Evolutionary conservation across 35 echinoderm and acorn worm genomes (phyloP), one percentile per base, ranked within the genome.

Genomic region (Apostichopus californicus): DNA sequence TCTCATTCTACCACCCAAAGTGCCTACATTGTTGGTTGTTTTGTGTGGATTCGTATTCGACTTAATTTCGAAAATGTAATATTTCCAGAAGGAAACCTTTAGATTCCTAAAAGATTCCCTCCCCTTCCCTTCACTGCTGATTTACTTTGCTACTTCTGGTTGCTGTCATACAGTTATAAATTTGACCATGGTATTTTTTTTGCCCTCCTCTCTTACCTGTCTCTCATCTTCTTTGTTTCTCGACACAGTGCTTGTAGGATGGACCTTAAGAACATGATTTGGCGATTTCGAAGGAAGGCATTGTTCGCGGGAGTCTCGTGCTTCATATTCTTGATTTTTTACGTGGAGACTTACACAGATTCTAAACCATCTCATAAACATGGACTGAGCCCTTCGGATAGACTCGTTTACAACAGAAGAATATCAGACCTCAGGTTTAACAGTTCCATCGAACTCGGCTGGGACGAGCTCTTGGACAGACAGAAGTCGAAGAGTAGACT

Each of bases 371-470:
- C 86, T 65, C 22, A 89, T 8, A 89, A 75, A n/a, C 24, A 61
- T 72, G 34, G 60, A 7, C 9, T 89, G 12, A 34, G 5, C 1
- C 71, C 72, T 57, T 14, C 55, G 8, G 24, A 91, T 8, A 79
- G 28, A 9, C 15, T 22, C 15, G 89, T 77, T 3, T 78, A 56
- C 22, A 91, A 91, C 89, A 77, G 89, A 54, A 77, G 89, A 79
- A 91, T 91, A 56, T 91, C 89, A 61, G 73, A 91, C 59, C 89
- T 91, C 53, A 77, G 89, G 20, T 91, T 91, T 79, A 91, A 91
- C 55, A 34, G 77, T 55, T 78, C 89, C 55, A 56, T 91, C 77
- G 89, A 59, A 57, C 72, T 57, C 25, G 71, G 71, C 21, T 77
- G 89, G 89, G 71, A 79, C 3, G 89, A 91, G 23, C 53, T 78